Base-by-base conservation (phyloP, 2,888 invertebrate species). In the Drosophila peninsularis region DNA sequence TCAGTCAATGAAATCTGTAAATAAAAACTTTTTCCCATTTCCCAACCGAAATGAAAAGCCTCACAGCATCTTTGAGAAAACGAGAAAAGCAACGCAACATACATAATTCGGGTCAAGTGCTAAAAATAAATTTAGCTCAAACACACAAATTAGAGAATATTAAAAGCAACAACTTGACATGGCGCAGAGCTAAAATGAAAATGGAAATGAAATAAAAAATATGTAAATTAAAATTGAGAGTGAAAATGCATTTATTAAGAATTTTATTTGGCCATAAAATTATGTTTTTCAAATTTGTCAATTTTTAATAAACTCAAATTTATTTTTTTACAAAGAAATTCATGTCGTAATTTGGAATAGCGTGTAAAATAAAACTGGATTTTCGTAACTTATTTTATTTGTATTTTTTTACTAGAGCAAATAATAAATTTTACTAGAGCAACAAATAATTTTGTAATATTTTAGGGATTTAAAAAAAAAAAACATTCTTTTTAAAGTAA, bases 31-130 rank as follows among this genome's bases (percentile, higher is more conserved):
- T 60, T 60, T 53, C 32, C n/a, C 53, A 41, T 41, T 62, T 44
- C 53, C 60, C 62, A 24, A n/a, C n/a, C 42, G 11, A 13, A 42
- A 13, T 39, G 52, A 71, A 42, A 24, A 50, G 19, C 10, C 17
- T 19, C 36, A 45, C 30, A 41, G 37, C 24, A 47, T 27, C 34
- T 50, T 17, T 21, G 27, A 47, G 7, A 24, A 53, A 56, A 47
- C 60, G 37, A 58, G 49, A 57, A 70, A 24, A 62, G 56, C 42
- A n/a, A 53, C 32, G 45, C 19, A 54, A 55, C 30, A 63, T 54
- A 55, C 30, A 63, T 54, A 73, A 70, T 78, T 78, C 68, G 71
- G 78, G 79, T 79, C 79, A 78, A 62, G 45, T 62, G 60, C 61
- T 78, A 75, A 75, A 78, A 79, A 75, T 78, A 75, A n/a, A 69